These are phyloP conservation scores for Thamnophis elegans DNA, from an alignment of 2,797 vertebrate species.

Conservation along the genomic window DNA sequence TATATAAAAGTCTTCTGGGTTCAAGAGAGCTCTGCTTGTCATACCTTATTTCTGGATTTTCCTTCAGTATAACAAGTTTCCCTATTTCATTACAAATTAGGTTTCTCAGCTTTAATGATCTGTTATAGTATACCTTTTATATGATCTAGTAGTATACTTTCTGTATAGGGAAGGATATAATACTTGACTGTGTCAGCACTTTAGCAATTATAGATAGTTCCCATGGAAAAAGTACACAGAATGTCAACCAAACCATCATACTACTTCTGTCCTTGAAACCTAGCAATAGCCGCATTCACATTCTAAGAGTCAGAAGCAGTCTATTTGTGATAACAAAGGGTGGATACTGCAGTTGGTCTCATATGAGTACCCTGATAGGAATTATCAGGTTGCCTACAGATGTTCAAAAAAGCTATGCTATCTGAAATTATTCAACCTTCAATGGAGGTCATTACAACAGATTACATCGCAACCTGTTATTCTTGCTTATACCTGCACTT, in stretches of 20 bases:
- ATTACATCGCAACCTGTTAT: not conserved
- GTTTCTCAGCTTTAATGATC: not conserved
- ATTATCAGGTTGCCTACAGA: slow-evolving; percentile 16
- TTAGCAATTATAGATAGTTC: not conserved
- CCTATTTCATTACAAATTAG: not conserved
- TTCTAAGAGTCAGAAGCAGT: slow-evolving; percentile 1
- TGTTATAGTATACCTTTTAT: not conserved
- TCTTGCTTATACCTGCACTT: not conserved
- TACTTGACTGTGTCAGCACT: not conserved
- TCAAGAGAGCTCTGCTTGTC: not conserved
- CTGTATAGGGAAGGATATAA: not conserved
- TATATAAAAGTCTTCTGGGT: not conserved
- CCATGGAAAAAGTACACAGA: not conserved
- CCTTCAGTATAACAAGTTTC: not conserved
- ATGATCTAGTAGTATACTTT: not conserved
- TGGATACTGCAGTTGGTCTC: not conserved
- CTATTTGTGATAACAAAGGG: slow-evolving; percentile 9
- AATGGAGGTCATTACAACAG: not conserved
- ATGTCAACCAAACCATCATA: not conserved
- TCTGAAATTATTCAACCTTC: not conserved
- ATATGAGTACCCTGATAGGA: not conserved
- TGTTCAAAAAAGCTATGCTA: not conserved
- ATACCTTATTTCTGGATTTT: not conserved
- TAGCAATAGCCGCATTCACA: slow-evolving; percentile 9
- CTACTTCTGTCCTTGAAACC: not conserved